These are phyloP conservation scores for Osedax frankpressi DNA, from an alignment of 2,888 invertebrate species.

Conservation along the genomic window DNA sequence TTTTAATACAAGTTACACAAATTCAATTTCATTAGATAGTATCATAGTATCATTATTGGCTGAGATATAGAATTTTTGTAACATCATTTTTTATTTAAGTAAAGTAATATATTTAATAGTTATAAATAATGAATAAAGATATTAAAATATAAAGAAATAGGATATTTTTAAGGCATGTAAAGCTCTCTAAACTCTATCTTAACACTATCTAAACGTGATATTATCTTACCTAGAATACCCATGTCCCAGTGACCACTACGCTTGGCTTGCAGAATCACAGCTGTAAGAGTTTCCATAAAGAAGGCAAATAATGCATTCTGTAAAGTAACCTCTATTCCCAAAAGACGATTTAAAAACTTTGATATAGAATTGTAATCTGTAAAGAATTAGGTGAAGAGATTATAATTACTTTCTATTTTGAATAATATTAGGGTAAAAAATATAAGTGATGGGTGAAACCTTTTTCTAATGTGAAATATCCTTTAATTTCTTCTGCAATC, in stretches of 20 bases:
- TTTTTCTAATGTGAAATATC: slow-evolving; percentile 45
- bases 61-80: no score
- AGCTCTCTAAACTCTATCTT: no score
- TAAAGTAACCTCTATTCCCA: slow-evolving; percentile 90
- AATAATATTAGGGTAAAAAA: background rate
- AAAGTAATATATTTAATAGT: no score
- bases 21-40: no score
- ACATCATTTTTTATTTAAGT: no score
- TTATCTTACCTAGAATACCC: slow-evolving; percentile 62
- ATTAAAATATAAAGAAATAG: no score
- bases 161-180: no score
- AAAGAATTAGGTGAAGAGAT: no score
- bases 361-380: slow-evolving; percentile 86
- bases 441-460: slow-evolving; percentile 28
- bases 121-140: no score
- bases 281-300: slow-evolving; percentile 84
- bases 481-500: slow-evolving; percentile 66
- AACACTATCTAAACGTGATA: no score
- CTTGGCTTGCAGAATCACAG: slow-evolving; percentile 81
- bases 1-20: no score
- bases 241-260: slow-evolving; percentile 88
- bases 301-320: slow-evolving; percentile 94
- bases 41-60: no score
- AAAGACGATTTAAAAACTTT: slow-evolving; percentile 86
- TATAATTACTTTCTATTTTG: background rate